Percentiles rank a stretch among this genome's conserved stretches.
phyloP scores from a whole-genome alignment of 1,140 invertebrate species.

The Grapholita molesta region DNA sequence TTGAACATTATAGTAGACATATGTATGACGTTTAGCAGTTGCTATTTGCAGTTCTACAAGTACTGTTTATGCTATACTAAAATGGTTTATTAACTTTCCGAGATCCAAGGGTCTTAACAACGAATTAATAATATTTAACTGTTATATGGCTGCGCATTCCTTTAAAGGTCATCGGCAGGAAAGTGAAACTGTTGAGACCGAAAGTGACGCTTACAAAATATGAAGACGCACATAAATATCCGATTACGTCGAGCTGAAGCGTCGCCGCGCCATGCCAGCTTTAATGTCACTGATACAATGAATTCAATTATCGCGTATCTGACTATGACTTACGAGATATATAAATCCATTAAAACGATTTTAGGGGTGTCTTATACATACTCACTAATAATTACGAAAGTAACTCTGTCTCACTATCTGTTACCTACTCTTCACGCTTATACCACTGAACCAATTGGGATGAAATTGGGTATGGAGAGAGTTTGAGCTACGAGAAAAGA shows the following conservation, averaged over 20 bases:
- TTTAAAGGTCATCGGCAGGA: conserved; percentile 63
- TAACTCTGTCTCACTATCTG: too few relatives aligned
- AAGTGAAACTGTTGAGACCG: conserved; percentile 66
- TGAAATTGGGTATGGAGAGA: too few relatives aligned
- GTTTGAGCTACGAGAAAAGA: too few relatives aligned
- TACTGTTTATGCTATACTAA: too few relatives aligned
- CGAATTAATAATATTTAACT: conserved; percentile 54
- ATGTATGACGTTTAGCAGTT: too few relatives aligned
- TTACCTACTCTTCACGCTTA: too few relatives aligned
- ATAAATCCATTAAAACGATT: conserved; percentile 34
- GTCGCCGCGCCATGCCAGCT: conserved; percentile 28
- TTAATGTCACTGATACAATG: conserved; percentile 49
- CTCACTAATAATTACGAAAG: too few relatives aligned
- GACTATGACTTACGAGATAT: conserved; percentile 26
- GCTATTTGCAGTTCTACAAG: too few relatives aligned
- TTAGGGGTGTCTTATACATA: neutral
- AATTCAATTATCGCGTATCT: conserved; percentile 34
- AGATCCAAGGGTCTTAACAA: too few relatives aligned
- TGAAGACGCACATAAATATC: conserved; percentile 46
- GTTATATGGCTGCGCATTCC: conserved; percentile 59
- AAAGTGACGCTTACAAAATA: conserved; percentile 55
- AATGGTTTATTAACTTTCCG: too few relatives aligned
- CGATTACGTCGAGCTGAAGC: conserved; percentile 32
- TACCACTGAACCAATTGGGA: too few relatives aligned
- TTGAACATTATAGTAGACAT: too few relatives aligned